These are phyloP conservation scores for Syritta pipiens DNA, from an alignment of 2,888 invertebrate species.

Conservation along the genomic window DNA sequence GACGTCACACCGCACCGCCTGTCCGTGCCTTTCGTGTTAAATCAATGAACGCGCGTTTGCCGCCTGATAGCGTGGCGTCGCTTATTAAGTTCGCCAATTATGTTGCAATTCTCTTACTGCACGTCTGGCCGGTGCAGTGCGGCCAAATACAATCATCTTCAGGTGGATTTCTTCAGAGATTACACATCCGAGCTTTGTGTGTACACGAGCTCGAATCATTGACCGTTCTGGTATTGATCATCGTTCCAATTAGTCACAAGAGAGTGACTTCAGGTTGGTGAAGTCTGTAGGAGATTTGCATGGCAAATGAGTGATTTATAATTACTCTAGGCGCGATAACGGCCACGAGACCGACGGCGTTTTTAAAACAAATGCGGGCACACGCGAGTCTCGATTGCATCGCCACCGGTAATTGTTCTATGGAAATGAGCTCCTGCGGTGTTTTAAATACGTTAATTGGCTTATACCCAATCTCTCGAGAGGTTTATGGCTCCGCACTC, in stretches of 20 bases:
- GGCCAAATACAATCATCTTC: slow-evolving; percentile 1
- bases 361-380: slow-evolving; percentile 9
- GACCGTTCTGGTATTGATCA: slow-evolving; percentile 70
- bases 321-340: slow-evolving; percentile 50
- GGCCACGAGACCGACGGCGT: slow-evolving; percentile 8
- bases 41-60: slow-evolving; percentile 52
- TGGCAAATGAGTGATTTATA: slow-evolving; percentile 66
- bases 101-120: slow-evolving; percentile 34
- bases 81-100: slow-evolving; percentile 63
- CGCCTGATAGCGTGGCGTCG: slow-evolving; percentile 56
- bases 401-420: slow-evolving; percentile 34
- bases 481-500: background rate
- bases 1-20: too few species aligned
- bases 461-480: background rate
- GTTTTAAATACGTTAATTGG: slow-evolving; percentile 14
- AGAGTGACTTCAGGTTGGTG: slow-evolving; percentile 49
- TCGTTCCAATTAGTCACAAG: slow-evolving; percentile 62
- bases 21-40: slow-evolving; percentile 61
- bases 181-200: background rate
- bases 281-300: slow-evolving; percentile 45
- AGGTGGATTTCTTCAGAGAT: background rate
- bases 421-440: slow-evolving; percentile 20
- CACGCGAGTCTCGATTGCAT: slow-evolving; percentile 50
- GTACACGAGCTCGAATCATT: slow-evolving; percentile 48
- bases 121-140: slow-evolving; percentile 10